These are phyloP conservation scores for Chelonia mydas DNA, from an alignment of 2,797 vertebrate species.

Conservation along the genomic window DNA sequence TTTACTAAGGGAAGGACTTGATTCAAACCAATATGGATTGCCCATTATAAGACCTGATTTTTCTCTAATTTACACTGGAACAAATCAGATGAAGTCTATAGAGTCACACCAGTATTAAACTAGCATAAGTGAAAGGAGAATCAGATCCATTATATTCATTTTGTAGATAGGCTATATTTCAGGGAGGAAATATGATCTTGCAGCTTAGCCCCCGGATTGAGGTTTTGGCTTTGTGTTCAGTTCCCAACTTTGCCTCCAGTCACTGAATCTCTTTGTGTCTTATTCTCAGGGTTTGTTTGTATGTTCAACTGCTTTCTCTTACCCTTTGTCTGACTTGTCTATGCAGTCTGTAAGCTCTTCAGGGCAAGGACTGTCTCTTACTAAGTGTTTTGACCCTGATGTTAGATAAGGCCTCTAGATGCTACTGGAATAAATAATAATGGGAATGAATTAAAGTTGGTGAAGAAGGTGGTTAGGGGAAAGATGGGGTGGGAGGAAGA, in stretches of 20 bases:
- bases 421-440: background rate
- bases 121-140: background rate
- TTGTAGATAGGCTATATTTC: background rate
- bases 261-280: background rate
- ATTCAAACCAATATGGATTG: conserved; percentile 58
- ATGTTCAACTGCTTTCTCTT: background rate
- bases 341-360: background rate
- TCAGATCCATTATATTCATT: background rate
- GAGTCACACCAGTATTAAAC: background rate
- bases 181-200: background rate
- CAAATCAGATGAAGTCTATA: conserved; percentile 42
- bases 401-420: background rate
- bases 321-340: background rate
- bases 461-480: background rate
- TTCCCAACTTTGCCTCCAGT: background rate
- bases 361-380: background rate
- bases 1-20: conserved; percentile 25
- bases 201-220: background rate
- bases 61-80: background rate
- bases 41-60: conserved; percentile 42
- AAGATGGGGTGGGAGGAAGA: background rate
- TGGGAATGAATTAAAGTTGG: background rate
- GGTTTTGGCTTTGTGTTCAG: background rate
- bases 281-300: background rate
- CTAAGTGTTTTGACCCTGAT: background rate